Evolutionary conservation across 2,113 vertebrate genomes (phyloP), one percentile per base, ranked within the genome.

Genomic region (Sciurus niger): DNA sequence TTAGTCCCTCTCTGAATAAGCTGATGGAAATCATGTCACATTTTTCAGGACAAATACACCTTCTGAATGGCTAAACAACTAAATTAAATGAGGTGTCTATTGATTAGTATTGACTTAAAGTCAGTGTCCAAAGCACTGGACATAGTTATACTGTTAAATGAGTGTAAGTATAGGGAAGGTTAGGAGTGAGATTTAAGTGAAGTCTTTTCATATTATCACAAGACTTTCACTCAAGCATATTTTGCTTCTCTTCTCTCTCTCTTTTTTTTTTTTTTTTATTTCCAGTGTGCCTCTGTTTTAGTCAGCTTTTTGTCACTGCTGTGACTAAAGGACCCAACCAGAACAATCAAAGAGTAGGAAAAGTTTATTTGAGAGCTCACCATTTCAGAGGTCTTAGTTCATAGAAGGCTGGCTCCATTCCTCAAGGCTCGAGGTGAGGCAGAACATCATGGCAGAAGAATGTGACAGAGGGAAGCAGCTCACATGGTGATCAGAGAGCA

Each of bases 21-120:
- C 20, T 94, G 43, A 93, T 90, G 20, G 85, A 95, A 95, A 89
- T 87, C 40, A 67, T 40, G 25, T 95, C 85, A 94, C 43, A 40
- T 82, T 83, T 97, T 96, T 90, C 8, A 83, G 95, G 48, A 85
- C 40, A 30, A 78, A 43, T 78, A 78, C 63, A 72, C 22, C 24
- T 93, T 85, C 73, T 63, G 22, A 82, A 74, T 77, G 53, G 22
- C 60, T 37, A 95, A 92, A 67, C 17, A 40, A 3, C 8, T 63
- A 90, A 72, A 24, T 82, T 84, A 95, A 97, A 67, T 93, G 84
- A 91, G 20, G 20, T n/a, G 78, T 90, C 48, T 58, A 67, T 12
- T 93, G 40, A 68, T 40, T 65, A 32, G 17, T 25, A 78, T 77
- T 82, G 40, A 24, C 46, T 70, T 93, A 68, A 79, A 82, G 14